Evolutionary conservation across 2,797 vertebrate genomes (phyloP).

Genomic region (Furcifer pardalis): DNA sequence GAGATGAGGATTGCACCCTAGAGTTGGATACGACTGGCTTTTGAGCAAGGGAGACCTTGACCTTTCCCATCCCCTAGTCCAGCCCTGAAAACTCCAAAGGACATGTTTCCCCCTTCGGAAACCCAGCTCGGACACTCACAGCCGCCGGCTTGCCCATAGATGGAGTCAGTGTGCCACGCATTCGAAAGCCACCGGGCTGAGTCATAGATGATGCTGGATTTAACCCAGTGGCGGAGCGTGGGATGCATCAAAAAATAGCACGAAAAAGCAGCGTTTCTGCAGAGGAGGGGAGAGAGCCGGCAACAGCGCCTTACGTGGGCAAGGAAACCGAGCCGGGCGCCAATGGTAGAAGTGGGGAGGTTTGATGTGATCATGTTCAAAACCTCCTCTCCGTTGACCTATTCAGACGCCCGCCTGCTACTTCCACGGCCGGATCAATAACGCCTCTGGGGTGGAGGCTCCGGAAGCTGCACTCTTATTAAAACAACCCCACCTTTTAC

Average conservation of each 20-base stretch:
- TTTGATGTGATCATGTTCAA: too few relatives aligned
- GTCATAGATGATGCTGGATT: not conserved
- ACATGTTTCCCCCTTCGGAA: not conserved
- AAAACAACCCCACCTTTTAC: not conserved
- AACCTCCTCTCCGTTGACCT: too few relatives aligned
- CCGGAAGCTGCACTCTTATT: not conserved
- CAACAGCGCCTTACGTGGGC: not conserved
- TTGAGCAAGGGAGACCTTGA: too few relatives aligned
- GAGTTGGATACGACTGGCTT: too few relatives aligned
- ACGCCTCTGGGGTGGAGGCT: not conserved
- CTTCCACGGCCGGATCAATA: not conserved
- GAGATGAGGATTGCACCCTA: too few relatives aligned
- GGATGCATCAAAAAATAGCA: not conserved
- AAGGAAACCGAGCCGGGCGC: too few relatives aligned
- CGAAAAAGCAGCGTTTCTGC: not conserved
- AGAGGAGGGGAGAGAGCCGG: not conserved
- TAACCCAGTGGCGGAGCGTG: not conserved
- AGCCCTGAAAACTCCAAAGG: too few relatives aligned
- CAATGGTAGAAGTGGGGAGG: too few relatives aligned
- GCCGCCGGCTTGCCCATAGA: not conserved
- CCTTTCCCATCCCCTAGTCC: too few relatives aligned
- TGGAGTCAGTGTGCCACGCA: not conserved
- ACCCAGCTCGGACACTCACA: too few relatives aligned
- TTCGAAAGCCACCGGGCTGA: not conserved
- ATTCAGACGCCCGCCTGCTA: too few relatives aligned